Percentiles rank a stretch among this genome's conserved stretches.
These are phyloP conservation scores for Meleagris gallopavo DNA, from an alignment of 2,113 vertebrate genomes.

Conservation along the genomic window DNA sequence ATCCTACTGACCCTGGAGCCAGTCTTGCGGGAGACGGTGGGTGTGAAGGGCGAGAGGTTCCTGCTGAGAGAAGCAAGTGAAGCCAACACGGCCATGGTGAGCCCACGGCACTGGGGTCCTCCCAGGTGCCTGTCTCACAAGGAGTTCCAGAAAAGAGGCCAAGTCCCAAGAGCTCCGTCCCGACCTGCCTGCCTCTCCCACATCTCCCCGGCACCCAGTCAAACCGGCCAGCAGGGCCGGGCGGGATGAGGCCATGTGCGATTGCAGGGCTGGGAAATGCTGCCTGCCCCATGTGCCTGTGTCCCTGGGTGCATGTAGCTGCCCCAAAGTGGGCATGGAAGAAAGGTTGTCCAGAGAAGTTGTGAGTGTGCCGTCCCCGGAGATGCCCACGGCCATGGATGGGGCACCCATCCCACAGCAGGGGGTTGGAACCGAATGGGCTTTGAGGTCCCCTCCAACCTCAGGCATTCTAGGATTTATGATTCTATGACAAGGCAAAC, in stretches of 20 bases:
- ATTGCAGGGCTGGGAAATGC: neutral
- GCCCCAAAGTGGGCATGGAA: neutral
- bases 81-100: fast-evolving
- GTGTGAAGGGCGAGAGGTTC: slow-evolving; percentile 89
- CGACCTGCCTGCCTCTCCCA: neutral
- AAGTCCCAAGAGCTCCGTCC: neutral
- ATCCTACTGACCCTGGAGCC: slow-evolving; percentile 92
- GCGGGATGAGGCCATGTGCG: fast-evolving
- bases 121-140: neutral
- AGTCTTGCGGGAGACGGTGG: slow-evolving; percentile 86
- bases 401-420: no score
- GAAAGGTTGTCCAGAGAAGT: no score
- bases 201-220: neutral
- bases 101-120: fast-evolving
- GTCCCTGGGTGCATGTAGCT: neutral
- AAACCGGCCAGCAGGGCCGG: fast-evolving
- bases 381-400: no score
- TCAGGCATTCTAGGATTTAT: no score
- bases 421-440: no score
- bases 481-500: neutral
- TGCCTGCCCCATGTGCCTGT: neutral
- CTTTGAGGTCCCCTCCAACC: no score
- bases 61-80: slow-evolving; percentile 73
- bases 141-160: neutral
- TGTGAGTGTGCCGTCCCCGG: no score